Base-by-base conservation (phyloP, 2,888 invertebrate species). In the Lathronympha strigana region DNA sequence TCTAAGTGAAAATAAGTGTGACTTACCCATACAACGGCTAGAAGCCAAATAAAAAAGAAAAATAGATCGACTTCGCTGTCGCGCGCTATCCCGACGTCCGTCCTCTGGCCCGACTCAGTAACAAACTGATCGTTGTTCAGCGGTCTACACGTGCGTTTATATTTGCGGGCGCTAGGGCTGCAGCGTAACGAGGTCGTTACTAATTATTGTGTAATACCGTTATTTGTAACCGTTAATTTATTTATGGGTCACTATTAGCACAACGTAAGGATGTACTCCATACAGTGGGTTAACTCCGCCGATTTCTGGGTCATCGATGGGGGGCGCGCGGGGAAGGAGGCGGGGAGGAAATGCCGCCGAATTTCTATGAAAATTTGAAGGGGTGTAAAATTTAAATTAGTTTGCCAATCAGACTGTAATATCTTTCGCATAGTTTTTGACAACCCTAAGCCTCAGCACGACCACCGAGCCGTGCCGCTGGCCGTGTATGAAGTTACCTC, bases 11-110 rank as follows among this genome's bases (percentile, higher is more conserved):
- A 38, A 23, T 28, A 15, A 28, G 25, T 28, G 15, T 71, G 69
- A 89, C 92, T 92, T 73, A 92, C 92, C 92, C 92, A 92, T 92
- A 92, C 92, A 92, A 92, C 86, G 92, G 92, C 92, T 90, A 92
- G 91, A 88, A 92, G 92, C 92, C 92, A 92, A 92, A 92, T 90
- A 90, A 92, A 92, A 90, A 91, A 92, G 83, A 88, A 92, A 91
- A 88, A 84, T 83, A 81, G 83, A 75, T 81, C 83, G 87, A 83
- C 82, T 85, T 81, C 82, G 71, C 70, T 74, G 83, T 82, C 84
- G 88, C 86, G 83, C 89, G 80, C 90, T 84, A 87, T 87, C 76
- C 89, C 74, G 71, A 71, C 80, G 82, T 80, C 71, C 70, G 73
- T 77, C 81, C 82, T 76, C 77, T 68, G 68, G 82, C 72, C 81